Evolutionary conservation across 2,113 vertebrate genomes (phyloP).

Genomic region (Mustela lutreola): DNA sequence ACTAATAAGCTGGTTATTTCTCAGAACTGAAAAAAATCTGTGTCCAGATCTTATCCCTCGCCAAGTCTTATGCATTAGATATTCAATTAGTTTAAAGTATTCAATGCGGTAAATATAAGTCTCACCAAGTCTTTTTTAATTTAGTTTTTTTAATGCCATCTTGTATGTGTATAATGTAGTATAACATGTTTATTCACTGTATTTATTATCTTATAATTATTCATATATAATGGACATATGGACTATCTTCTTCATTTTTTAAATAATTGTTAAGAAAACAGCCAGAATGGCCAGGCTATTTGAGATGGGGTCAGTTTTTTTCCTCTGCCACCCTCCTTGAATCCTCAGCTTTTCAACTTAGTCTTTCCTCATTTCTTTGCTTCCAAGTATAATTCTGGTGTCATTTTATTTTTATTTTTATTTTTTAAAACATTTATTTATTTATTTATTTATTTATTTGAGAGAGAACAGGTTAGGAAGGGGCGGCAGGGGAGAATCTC

Average conservation of each 20-base stretch:
- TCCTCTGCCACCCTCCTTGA: not conserved
- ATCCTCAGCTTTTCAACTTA: not conserved
- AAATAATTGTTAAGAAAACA: slow-evolving; percentile 17
- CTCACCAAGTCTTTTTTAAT: not conserved
- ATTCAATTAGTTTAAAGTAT: slow-evolving; percentile 25
- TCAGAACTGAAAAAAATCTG: slow-evolving; percentile 16
- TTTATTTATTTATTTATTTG: not conserved
- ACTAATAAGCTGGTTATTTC: not conserved
- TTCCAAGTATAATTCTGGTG: not conserved
- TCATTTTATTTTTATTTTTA: not conserved
- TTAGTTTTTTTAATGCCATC: not conserved
- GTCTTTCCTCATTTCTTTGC: not conserved
- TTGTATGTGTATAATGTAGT: not conserved
- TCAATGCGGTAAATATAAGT: not conserved
- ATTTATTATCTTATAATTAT: not conserved
- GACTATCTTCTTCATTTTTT: not conserved
- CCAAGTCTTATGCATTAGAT: not conserved
- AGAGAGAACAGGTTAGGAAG: not conserved
- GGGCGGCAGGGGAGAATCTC: not conserved
- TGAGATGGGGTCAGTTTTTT: not conserved
- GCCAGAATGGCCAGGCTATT: not conserved
- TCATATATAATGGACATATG: not conserved
- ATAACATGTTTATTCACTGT: not conserved
- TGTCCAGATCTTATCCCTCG: not conserved
- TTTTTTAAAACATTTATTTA: not conserved